Evolutionary conservation across 1,140 invertebrate genomes (phyloP), one percentile per base, ranked within the genome.

Genomic region (Pseudomyrmex flavicornis): DNA sequence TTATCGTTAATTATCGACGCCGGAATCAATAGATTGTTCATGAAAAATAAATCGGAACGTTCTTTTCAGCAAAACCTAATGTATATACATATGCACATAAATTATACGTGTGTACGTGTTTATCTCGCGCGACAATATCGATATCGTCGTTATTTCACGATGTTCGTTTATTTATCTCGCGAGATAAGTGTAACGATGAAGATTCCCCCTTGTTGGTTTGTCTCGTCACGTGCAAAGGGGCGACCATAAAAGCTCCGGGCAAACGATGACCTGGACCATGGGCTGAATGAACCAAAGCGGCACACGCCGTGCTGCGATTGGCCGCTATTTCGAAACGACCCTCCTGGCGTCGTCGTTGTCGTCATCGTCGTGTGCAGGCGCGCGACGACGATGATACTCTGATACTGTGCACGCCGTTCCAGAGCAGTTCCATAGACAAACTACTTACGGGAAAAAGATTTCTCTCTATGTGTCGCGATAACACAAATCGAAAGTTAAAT

Each of bases 201-300:
- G 54, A 56, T 79, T 80, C 66, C 66, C 69, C 66, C 76, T 48
- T 50, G 52, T 56, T 7, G 13, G 9, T n/a, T 58, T 54, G 61
- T 65, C 61, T 20, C 2, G 54, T 76, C 74, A 26, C 52, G 12
- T 35, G 35, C 76, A 44, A 70, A 56, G 76, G 76, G 76, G 76
- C 76, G 66, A 80, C 76, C 76, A 80, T 80, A 80, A 80, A 80
- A 72, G 76, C 76, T 72, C 66, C 22, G 66, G 54, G 66, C 66
- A 80, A 80, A 70, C 76, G 82, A 59, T 83, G 82, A 83, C 82
- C 82, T 83, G 82, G 82, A 76, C 82, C 72, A 50, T 65, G 52
- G 61, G 50, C 82, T 83, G 82, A 83, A 83, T 83, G 74, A 83
- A 62, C 82, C 73, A 77, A 50, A 83, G 73, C 73, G 72, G 62